Base-by-base conservation (phyloP, 2,113 vertebrate genomes). In the Polypterus bichir region DNA sequence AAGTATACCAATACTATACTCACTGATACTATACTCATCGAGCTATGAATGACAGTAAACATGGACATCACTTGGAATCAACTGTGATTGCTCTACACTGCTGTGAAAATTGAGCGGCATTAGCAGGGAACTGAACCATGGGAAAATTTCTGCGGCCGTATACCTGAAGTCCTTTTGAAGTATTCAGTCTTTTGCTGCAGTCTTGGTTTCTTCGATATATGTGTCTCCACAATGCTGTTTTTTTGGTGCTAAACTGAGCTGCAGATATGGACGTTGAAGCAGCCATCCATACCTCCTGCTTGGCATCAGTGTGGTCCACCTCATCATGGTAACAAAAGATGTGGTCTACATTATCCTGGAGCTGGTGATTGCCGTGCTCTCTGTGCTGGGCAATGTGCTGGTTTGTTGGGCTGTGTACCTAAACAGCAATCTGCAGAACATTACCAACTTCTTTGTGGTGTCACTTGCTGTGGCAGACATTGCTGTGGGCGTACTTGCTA, bases 371-470 rank as follows among this genome's bases (percentile, higher is more conserved):
- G 95, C 94, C 0, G 71, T 85, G 59, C 77, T 97, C 82, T 91
- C 95, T 4, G 77, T 98, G 69, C 69, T 97, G 83, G 95, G 95
- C 48, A 98, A 98, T 27, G 85, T 97, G 70, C 79, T 98, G 66
- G 95, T 98, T 68, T 97, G 93, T 82, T 98, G 95, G 95, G 95
- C 95, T 0, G 95, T 98, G 66, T 87, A 81, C 62, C 71, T 94
- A 65, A 98, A 97, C 70, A 94, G 89, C 81, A 96, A 95, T 80
- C 78, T 98, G 70, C 95, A 94, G 84, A 98, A 82, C 67, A 91
- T 94, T 84, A 98, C 95, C 76, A 97, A 98, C 80, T 96, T 90
- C 70, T 98, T 98, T 0, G 90, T 98, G 81, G 94, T 92, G 69
- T 98, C 95, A 0, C 79, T 98, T 79, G 95, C 95, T 0, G 89